Evolutionary conservation across 2,888 invertebrate species (phyloP), one percentile per base, ranked within the genome.

Genomic region (Pandemis heparana): DNA sequence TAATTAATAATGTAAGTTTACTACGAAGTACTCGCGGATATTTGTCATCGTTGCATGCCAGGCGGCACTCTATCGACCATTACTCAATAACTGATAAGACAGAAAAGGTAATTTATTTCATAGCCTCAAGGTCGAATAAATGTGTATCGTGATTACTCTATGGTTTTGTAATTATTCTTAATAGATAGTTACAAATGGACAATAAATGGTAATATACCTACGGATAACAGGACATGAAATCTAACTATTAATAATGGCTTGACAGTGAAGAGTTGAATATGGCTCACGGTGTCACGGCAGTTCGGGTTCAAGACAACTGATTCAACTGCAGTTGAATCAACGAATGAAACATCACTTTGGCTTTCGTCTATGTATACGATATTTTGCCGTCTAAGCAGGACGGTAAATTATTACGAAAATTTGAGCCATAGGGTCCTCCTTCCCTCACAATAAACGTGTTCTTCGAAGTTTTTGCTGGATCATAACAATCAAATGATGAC

Each of bases 21-120:
- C 90, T 79, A 82, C 85, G 91, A 91, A 92, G 81, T 81, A 85
- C 84, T 91, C 78, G 84, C 92, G 92, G 92, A 92, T 91, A 90
- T 85, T 82, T 83, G 81, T 81, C 80, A 78, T 79, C 79, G 76
- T 74, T 74, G 78, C 80, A 80, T 82, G 86, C 85, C 87, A 83
- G 75, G 76, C 80, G 76, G 73, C 78, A 78, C 80, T 82, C 78
- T 77, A 77, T 71, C 38, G 77, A 80, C 80, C 83, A 82, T 87
- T 85, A 85, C 73, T 85, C 83, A 85, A 81, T 68, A 64, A 71
- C 70, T 71, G 75, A 74, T 71, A 74, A 75, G 56, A 70, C 74
- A 70, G 70, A 75, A 76, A 70, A 73, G 75, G 73, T 71, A 73
- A 75, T 75, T 72, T 75, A 74, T 74, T 70, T 74, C 53, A 70